Evolutionary conservation across 92 coral and sea anemone genomes (phyloP), one percentile per base, ranked within the genome.

Genomic region (Ricordea florida): DNA sequence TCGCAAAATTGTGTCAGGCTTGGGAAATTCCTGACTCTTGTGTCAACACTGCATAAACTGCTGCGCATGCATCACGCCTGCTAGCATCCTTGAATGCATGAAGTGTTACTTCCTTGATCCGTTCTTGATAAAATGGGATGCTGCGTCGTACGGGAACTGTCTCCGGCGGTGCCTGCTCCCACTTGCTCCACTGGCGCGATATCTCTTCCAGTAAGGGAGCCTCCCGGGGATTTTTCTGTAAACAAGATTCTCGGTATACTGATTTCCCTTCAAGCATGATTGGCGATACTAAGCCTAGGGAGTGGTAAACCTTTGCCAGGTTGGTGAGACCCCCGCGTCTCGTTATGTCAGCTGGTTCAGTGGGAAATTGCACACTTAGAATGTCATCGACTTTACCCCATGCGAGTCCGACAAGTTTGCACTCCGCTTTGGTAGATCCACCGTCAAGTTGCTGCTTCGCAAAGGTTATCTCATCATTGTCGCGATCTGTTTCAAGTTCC

Each of bases 241-340:
- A 11, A 9, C 48, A 51, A 3, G 59, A 22, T 13, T 51, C 59
- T 27, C 59, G 4, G 29, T 51, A 51, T 2, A 51, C 25, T 4
- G 11, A 41, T 29, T 66, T 34, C 14, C 55, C 78, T 51, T 78
- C 34, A 6, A 77, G 52, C 21, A 68, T 46, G 2, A 37, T 45
- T 50, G 77, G 84, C 9, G 62, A 79, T 36, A 50, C 85, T 34
- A 58, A 47, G 7, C 84, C 84, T 6, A 78, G 66, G 45, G 56
- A 67, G 26, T 67, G 79, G 31, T 78, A 78, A 31, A 51, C 56
- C 10, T 49, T 35, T 33, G 52, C 67, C 5, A 78, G 31, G 22
- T 66, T 66, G 16, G 43, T 58, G 26, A 78, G 22, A 38, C 66
- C 68, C 49, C 69, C 84, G 26, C 76, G 43, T 29, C 63, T 75